Evolutionary conservation across 2,113 vertebrate genomes (phyloP), one percentile per base, ranked within the genome.

Genomic region (Paedocypris sp.): DNA sequence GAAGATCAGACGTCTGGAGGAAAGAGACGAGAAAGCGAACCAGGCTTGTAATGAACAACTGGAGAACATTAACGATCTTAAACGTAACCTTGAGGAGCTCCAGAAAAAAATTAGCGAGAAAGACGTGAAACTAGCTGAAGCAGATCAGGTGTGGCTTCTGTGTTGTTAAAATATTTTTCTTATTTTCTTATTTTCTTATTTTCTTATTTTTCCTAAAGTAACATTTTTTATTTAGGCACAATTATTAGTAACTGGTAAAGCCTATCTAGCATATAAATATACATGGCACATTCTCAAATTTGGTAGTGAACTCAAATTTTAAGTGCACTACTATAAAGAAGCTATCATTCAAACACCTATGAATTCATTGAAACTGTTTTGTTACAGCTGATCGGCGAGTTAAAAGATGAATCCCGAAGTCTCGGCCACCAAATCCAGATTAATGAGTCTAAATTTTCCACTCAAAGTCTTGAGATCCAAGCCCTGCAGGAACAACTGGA

Each of bases 401-500:
- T 93, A 45, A 92, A 86, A 75, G 92, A 90, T 29, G 89, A 86
- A 47, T 73, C 91, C 71, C 86, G 90, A 19, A 93, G 93, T 6
- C 78, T 92, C 38, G 90, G 88, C 6, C 90, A 89, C 82, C 86
- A 79, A 56, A 60, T 86, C 49, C 90, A 91, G 83, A 90, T 85
- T 62, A 87, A 91, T 75, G 90, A 96, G 69, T 87, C 83, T 47
- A 83, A 83, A 57, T 77, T 91, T 70, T 88, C 85, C 35, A 72
- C 73, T 22, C 82, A 87, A 64, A 83, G 79, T 9, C 81, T 89
- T 1, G 88, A 95, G 75, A 93, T 86, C 62, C 87, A 91, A 71
- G 89, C 91, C 42, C 72, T 94, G 60, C 83, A 82, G 75, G 92
- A 97, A 56, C 91, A 93, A 71, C 70, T 94, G 43, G 90, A 91